Evolutionary conservation across 2,113 vertebrate species (phyloP).

Genomic region (Sylvietta virens): DNA sequence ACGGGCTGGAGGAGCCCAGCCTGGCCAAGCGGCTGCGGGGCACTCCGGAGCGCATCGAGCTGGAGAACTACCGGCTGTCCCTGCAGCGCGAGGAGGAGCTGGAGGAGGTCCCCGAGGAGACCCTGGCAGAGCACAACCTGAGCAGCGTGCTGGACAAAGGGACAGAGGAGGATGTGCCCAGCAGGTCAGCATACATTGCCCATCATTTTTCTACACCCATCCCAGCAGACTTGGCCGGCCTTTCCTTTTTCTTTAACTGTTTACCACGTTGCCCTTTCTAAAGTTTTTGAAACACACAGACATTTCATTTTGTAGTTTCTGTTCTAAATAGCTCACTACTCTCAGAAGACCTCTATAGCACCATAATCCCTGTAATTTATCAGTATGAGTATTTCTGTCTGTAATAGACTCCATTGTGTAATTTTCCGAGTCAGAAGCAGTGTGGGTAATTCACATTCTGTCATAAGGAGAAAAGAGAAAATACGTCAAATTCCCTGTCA

Average conservation of each 20-base stretch:
- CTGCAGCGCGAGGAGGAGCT: slow-evolving; percentile 88
- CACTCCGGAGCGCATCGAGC: slow-evolving; percentile 92
- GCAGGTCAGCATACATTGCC: slow-evolving; percentile 76
- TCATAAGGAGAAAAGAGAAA: background rate
- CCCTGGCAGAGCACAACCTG: slow-evolving; percentile 92
- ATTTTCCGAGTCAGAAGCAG: background rate
- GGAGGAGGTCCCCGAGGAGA: slow-evolving; percentile 96
- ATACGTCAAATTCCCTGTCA: background rate
- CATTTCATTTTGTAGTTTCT: background rate
- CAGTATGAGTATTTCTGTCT: background rate
- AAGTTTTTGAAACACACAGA: background rate
- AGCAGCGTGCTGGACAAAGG: slow-evolving; percentile 91
- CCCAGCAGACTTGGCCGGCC: background rate
- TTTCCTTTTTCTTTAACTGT: background rate
- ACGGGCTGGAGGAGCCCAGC: slow-evolving; percentile 88
- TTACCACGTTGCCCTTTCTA: background rate
- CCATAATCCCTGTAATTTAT: background rate
- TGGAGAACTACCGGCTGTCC: slow-evolving; percentile 94
- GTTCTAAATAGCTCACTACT: background rate
- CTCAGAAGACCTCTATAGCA: background rate
- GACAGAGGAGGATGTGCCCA: slow-evolving; percentile 81
- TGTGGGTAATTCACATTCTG: background rate
- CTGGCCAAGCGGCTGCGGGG: slow-evolving; percentile 87
- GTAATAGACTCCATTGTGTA: background rate
- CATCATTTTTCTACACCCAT: background rate